Conservation (phyloP, 2,888 invertebrate species). For the Meghimatium bilineatum region DNA sequence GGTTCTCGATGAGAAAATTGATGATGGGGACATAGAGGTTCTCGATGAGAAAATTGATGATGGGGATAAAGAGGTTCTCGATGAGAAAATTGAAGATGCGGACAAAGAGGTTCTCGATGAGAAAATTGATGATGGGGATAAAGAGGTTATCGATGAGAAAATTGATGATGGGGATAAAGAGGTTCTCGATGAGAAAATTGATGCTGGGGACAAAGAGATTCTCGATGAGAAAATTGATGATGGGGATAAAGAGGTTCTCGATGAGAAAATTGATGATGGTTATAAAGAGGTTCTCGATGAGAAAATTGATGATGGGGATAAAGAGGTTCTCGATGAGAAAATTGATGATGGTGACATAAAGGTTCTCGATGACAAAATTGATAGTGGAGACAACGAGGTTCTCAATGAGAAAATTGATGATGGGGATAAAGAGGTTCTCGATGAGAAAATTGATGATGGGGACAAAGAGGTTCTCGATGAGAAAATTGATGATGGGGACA, state of each 20-base stretch:
- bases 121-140: neutral
- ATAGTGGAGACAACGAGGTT: too few relatives aligned
- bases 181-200: too few relatives aligned
- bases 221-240: too few relatives aligned
- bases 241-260: neutral
- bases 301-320: neutral
- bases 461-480: neutral
- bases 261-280: neutral
- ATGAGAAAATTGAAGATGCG: neutral
- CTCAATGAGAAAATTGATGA: neutral
- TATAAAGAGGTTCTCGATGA: neutral
- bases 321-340: too few relatives aligned
- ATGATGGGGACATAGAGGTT: constrained; percentile 17
- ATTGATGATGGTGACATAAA: too few relatives aligned
- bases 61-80: neutral
- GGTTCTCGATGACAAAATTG: neutral
- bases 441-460: neutral
- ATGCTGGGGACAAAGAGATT: neutral
- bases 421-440: neutral
- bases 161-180: neutral
- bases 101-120: neutral
- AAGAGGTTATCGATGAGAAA: neutral
- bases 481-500: neutral
- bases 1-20: neutral
- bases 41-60: constrained; percentile 16